These are phyloP conservation scores for Setipinna tenuifilis DNA, from an alignment of 2,797 vertebrate species.

Conservation along the genomic window DNA sequence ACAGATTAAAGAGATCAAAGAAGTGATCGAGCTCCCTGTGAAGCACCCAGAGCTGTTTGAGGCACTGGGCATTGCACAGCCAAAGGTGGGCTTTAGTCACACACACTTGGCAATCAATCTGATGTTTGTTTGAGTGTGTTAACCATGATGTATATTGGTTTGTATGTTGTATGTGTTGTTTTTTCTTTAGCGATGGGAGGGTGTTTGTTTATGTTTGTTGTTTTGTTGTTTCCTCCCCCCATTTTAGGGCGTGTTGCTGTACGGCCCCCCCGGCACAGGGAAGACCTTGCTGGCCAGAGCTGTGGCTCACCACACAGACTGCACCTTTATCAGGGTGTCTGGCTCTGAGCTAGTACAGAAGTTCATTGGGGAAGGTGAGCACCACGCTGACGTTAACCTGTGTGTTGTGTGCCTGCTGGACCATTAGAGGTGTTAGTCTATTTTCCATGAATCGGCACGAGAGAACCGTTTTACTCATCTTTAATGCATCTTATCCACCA, in stretches of 20 bases:
- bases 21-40: constrained; percentile 96
- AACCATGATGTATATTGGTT: too few species aligned
- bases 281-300: constrained; percentile 96
- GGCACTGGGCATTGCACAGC: constrained; percentile 95
- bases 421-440: too few species aligned
- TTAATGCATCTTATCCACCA: too few species aligned
- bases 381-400: background rate
- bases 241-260: constrained; percentile 90
- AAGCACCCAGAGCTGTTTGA: constrained; percentile 98
- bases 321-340: constrained; percentile 97
- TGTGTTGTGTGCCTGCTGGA: too few species aligned
- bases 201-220: background rate
- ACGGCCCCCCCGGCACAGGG: constrained; percentile 95
- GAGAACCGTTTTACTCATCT: too few species aligned
- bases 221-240: background rate
- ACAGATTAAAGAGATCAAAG: constrained; percentile 99
- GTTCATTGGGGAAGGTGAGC: constrained; percentile 94
- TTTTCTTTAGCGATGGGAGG: background rate
- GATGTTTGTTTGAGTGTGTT: too few species aligned
- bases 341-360: constrained; percentile 98
- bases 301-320: constrained; percentile 97
- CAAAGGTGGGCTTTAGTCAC: constrained; percentile 79
- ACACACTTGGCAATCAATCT: background rate
- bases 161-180: background rate
- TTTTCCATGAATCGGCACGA: too few species aligned